Evolutionary conservation across 2,113 vertebrate genomes (phyloP).

Genomic region (Chloropsis hardwickii): DNA sequence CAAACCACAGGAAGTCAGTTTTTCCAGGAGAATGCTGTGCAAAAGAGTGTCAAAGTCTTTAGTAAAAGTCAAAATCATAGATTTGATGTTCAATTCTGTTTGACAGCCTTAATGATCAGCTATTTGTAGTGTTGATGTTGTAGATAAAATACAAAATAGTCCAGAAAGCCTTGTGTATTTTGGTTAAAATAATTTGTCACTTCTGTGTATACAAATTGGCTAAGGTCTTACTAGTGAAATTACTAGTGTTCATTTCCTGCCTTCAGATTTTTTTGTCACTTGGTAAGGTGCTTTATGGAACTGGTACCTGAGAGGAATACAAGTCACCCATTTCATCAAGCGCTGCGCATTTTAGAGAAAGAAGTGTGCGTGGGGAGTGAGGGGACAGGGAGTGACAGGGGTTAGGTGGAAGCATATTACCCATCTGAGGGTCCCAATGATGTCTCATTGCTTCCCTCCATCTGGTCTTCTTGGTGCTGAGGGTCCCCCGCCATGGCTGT

Average conservation of each 20-base stretch:
- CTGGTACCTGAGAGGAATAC: background rate
- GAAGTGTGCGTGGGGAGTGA: too few relatives aligned
- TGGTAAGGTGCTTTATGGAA: background rate
- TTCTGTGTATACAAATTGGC: background rate
- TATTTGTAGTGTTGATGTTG: background rate
- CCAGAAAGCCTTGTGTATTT: background rate
- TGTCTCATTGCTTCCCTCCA: background rate
- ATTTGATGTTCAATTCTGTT: background rate
- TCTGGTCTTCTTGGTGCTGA: background rate
- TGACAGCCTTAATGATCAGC: background rate
- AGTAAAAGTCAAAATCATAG: background rate
- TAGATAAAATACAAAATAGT: background rate
- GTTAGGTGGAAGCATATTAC: background rate
- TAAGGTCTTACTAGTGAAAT: background rate
- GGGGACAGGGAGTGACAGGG: too few relatives aligned
- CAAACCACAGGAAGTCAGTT: background rate
- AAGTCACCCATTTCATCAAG: background rate
- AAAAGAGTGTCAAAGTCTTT: background rate
- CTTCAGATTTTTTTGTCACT: background rate
- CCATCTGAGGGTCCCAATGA: background rate
- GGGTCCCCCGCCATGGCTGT: rapidly evolving
- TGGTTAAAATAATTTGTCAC: background rate
- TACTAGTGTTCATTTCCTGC: background rate
- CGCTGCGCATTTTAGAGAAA: rapidly evolving
- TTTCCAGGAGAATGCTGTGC: background rate